A percentile compares a stretch with the other conserved stretches of the same genome.
Conservation (phyloP, 2,888 invertebrate genomes). For the Watsonalla cultraria region DNA sequence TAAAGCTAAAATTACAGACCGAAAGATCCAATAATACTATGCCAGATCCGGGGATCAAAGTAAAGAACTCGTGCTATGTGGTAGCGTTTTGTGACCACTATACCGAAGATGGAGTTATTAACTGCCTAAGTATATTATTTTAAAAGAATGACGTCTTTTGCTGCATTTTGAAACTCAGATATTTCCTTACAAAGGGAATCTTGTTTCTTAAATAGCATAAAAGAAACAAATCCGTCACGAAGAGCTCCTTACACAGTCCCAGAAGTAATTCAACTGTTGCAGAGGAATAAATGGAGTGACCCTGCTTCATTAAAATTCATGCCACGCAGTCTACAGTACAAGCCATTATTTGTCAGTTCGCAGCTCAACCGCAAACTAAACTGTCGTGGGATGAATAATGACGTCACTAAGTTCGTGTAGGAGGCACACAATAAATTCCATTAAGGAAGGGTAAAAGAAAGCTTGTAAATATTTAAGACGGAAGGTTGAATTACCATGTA, state of each 20-base stretch:
- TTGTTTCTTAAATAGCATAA: no score
- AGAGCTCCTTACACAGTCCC: constrained; percentile 36
- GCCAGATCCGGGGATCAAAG: no score
- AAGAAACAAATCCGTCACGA: constrained; percentile 35
- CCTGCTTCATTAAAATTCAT: constrained; percentile 52
- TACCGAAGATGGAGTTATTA: no score
- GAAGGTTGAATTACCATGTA: no score
- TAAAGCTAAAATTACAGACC: no score
- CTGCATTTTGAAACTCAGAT: no score
- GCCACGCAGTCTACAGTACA: constrained; percentile 33
- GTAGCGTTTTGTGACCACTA: no score
- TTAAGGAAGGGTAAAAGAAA: neutral
- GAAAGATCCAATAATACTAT: no score
- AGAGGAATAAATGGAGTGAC: constrained; percentile 44
- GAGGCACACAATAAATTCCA: neutral
- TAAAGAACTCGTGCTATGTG: no score
- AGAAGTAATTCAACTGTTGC: constrained; percentile 40
- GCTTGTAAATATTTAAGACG: neutral
- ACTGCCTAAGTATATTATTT: no score
- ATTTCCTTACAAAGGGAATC: no score
- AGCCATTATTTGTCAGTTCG: constrained; percentile 43
- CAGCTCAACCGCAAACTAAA: constrained; percentile 27
- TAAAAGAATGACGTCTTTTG: no score
- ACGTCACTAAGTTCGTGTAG: neutral
- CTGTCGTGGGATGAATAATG: constrained; percentile 6